Evolutionary conservation across 2,797 vertebrate species (phyloP).

Genomic region (Fistularia tabacaria): DNA sequence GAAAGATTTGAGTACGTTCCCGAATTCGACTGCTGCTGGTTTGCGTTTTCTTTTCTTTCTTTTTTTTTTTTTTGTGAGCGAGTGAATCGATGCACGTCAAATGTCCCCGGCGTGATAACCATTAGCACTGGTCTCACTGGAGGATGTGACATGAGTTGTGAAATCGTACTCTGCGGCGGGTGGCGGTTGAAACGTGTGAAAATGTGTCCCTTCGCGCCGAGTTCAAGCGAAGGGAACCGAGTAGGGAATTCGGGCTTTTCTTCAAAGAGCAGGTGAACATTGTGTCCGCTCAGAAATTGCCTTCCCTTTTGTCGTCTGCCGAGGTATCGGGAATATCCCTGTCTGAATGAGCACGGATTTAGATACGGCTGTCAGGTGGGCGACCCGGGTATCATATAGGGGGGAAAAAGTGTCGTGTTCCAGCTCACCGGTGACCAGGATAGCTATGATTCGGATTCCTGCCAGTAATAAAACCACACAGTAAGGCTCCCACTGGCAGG

Average conservation of each 20-base stretch:
- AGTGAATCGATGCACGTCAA: conserved; percentile 53
- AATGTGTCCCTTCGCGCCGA: conserved; percentile 44
- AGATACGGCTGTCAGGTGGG: conserved; percentile 45
- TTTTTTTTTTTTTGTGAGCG: conserved; percentile 7
- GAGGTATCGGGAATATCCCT: conserved; percentile 25
- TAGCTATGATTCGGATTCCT: conserved; percentile 40
- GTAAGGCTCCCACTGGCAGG: conserved; percentile 26
- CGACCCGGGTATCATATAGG: conserved; percentile 37
- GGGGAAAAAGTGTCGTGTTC: conserved; percentile 31
- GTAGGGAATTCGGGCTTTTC: conserved; percentile 43
- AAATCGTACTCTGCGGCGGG: conserved; percentile 34
- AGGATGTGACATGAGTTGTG: conserved; percentile 50
- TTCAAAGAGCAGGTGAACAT: conserved; percentile 34
- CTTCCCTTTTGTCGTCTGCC: conserved; percentile 1
- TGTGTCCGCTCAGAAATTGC: conserved; percentile 23
- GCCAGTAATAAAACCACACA: conserved; percentile 42
- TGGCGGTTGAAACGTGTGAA: conserved; percentile 48
- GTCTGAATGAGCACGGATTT: conserved; percentile 44
- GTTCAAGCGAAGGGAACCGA: conserved; percentile 43
- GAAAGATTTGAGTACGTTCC: conserved; percentile 32
- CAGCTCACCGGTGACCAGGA: conserved; percentile 35
- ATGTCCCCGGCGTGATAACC: conserved; percentile 54
- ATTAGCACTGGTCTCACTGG: conserved; percentile 48
- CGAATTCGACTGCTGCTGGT: conserved; percentile 24
- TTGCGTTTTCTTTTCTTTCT: conserved; percentile 1